Base-by-base conservation (phyloP, 2,888 invertebrate genomes). In the Ecliptopera silaceata region DNA sequence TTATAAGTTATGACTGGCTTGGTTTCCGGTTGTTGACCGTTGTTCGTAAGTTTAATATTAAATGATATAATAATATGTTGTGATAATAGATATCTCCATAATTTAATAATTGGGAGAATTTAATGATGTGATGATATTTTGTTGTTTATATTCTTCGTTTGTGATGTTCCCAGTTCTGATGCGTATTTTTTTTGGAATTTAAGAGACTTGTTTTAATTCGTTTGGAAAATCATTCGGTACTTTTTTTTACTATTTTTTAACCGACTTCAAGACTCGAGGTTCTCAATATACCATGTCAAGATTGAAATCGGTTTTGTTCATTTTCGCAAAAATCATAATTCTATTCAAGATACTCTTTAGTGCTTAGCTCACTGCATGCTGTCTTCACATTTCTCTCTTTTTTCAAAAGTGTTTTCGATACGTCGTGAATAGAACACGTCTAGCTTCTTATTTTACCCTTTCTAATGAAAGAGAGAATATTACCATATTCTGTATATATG, bases 1-100 rank as follows among this genome's bases (percentile, higher is more conserved):
- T 52, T 49, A 36, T 18, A 52, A 69, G 56, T 66, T 69, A 70
- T 66, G 53, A 59, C 58, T 64, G 59, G 69, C 71, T 65, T 65
- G 59, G 54, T 42, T 59, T 64, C 65, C 64, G 66, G 63, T 61
- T 57, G 52, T 63, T 53, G 62, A 48, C 53, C 54, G 43, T 44
- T 12, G 36, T 26, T 11, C 31, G 36, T 26, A n/a, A 31, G 20
- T 57, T 44, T 29, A 8, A 48, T 46, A 53, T 10, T 34, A 36
- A 15, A 36, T 59, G 46, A 55, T 59, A 15, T 59, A 59, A 51
- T 54, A 42, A 54, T 34, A 31, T 45, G 18, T 22, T 45, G 44
- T 50, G 39, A 56, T 49, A 22, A 42, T 43, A 4, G 0, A 31
- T 32, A 29, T 49, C 38, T 47, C 4, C 29, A 26, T 36, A 47